Evolutionary conservation across 2,797 vertebrate genomes (phyloP).

Genomic region (Dicrostonyx torquatus): DNA sequence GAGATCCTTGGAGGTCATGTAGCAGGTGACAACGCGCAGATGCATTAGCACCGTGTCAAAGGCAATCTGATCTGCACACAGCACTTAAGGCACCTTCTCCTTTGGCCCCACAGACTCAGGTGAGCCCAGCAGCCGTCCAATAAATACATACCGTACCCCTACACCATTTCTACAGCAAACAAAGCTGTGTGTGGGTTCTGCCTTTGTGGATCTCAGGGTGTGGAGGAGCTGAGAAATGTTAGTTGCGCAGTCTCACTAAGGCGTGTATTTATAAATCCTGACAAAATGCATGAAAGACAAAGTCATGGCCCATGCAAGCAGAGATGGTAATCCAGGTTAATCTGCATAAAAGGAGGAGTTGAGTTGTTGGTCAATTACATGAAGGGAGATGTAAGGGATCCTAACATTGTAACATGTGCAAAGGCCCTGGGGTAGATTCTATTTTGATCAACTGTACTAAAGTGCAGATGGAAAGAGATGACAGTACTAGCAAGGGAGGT

Average conservation of each 20-base stretch:
- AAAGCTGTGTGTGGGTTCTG: background rate
- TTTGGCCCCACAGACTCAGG: background rate
- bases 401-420: accelerated
- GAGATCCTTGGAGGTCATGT: background rate
- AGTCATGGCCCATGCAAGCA: background rate
- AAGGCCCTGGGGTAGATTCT: background rate
- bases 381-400: background rate
- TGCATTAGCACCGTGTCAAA: background rate
- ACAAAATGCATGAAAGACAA: background rate
- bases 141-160: background rate
- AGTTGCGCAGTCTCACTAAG: accelerated
- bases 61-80: background rate
- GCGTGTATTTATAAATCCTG: background rate
- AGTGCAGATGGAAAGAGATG: background rate
- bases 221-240: background rate
- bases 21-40: too few species aligned
- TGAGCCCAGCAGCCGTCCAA: background rate
- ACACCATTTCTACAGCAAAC: background rate
- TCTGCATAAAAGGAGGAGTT: background rate
- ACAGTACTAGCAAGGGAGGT: background rate
- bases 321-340: background rate
- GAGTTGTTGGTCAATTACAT: background rate
- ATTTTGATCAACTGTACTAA: background rate
- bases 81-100: background rate
- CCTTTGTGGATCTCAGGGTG: background rate